phyloP scores from a whole-genome alignment of 2,113 vertebrate genomes.

The Corythoichthys intestinalis region DNA sequence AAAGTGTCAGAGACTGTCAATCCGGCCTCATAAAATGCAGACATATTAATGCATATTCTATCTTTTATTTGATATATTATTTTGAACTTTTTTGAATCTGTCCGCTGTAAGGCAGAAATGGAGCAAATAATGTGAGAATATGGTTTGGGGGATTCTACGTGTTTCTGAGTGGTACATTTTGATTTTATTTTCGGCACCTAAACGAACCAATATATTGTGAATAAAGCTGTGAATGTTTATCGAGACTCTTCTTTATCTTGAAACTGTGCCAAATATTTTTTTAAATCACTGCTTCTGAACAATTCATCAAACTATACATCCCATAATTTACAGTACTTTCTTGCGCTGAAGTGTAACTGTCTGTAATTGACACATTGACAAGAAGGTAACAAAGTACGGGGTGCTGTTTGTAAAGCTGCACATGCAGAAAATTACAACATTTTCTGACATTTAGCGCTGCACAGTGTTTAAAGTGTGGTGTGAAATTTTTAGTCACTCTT shows the following conservation, averaged over 20 bases:
- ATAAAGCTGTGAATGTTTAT: slow-evolving; percentile 19
- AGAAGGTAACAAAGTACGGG: background rate
- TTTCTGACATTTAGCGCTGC: no score
- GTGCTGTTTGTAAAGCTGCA: no score
- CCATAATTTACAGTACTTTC: background rate
- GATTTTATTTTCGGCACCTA: slow-evolving; percentile 17
- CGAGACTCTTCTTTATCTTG: background rate
- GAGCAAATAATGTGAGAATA: slow-evolving; percentile 21
- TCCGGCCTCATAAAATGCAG: background rate
- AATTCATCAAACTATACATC: background rate
- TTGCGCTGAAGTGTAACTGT: background rate
- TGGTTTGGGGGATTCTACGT: background rate
- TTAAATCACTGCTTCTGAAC: background rate
- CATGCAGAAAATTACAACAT: no score
- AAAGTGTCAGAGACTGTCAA: background rate
- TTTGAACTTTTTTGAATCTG: background rate
- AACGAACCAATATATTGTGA: slow-evolving; percentile 25
- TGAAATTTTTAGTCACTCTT: no score
- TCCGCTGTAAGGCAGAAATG: background rate
- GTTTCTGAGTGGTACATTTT: slow-evolving; percentile 8
- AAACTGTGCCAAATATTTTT: background rate
- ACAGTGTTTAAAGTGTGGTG: no score
- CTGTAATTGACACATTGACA: background rate
- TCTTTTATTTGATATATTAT: background rate
- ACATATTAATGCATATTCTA: background rate